Percentiles rank a stretch among this genome's conserved stretches.
Evolutionary conservation across 2,797 vertebrate species (phyloP).

Genomic region (Poecilia picta): DNA sequence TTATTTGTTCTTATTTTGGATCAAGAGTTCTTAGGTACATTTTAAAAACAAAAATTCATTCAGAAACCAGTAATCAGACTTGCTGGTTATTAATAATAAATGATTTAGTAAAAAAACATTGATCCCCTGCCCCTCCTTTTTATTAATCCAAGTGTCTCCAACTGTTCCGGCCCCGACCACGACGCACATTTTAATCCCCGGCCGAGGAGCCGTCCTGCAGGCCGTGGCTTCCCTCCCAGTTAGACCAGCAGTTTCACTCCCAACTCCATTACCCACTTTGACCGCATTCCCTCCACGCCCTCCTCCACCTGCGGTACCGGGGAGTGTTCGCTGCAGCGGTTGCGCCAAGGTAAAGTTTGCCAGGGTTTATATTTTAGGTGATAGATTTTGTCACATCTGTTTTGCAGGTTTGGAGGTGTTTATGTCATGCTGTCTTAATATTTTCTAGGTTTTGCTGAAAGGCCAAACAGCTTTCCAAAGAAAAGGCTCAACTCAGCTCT

Average conservation of each 20-base stretch:
- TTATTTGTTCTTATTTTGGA: not conserved
- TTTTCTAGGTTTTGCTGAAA: constrained; percentile 83
- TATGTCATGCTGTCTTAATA: not conserved
- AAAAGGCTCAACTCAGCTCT: constrained; percentile 98
- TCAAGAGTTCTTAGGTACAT: not conserved
- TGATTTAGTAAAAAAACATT: not conserved
- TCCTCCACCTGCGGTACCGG: constrained; percentile 58
- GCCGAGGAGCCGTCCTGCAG: constrained; percentile 68
- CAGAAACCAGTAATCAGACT: not conserved
- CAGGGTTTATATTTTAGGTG: not conserved
- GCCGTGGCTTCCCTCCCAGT: constrained; percentile 61
- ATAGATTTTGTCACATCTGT: not conserved
- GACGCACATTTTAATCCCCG: constrained; percentile 67
- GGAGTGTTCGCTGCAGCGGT: constrained; percentile 85
- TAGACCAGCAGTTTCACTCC: constrained; percentile 47
- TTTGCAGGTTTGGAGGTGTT: not conserved
- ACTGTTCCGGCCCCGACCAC: constrained; percentile 36
- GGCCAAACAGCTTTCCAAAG: constrained; percentile 98
- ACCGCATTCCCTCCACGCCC: constrained; percentile 45
- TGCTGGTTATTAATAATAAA: not conserved
- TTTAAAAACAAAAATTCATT: not conserved
- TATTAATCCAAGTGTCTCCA: constrained; percentile 34
- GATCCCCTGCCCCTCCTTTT: not conserved
- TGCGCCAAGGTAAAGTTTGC: constrained; percentile 87
- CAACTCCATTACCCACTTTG: constrained; percentile 38